Base-by-base conservation (phyloP, 92 coral and sea anemone genomes). In the Phenganax marumi region DNA sequence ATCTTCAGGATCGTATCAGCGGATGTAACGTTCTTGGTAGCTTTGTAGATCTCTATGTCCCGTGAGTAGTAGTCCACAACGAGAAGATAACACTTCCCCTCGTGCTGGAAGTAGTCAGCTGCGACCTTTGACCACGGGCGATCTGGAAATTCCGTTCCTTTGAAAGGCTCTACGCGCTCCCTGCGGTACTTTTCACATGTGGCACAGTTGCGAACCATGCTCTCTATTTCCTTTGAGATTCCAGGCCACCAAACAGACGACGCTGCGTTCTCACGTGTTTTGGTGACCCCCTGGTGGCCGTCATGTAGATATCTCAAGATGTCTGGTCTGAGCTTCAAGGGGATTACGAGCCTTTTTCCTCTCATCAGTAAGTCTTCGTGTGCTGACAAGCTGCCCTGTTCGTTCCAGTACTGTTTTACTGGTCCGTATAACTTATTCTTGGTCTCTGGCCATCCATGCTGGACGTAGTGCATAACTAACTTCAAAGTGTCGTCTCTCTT, bases 11-110 rank as follows among this genome's bases (percentile, higher is more conserved):
- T n/a, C 22, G 82, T 77, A 17, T 77, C 82, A 3, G 71, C 51
- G 9, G 71, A 22, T 13, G 82, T 77, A 56, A 77, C 72, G 22
- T 24, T 77, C 50, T 57, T 77, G 21, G 82, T 57, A 12, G 22
- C 82, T 56, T 21, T 33, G 48, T 63, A 81, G 10, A 86, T 71
- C 74, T 86, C 89, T 21, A 87, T 84, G 83, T 86, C 89, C 55
- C 84, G 8, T 22, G 75, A 62, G 12, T 79, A 79, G 74, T 79
- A 55, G 16, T 79, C 74, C 11, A 79, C 74, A 12, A 79, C 55
- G n/a, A 80, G 75, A 23, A 64, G 84, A 6, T 62, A 64, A 6
- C 23, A 3, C 47, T 62, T 62, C 7, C 47, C 47, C 10, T 80
- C 76, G 73, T 81, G 62, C 77, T 81, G 85, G 64, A 81, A 66